Evolutionary conservation across 2,888 invertebrate species (phyloP), one percentile per base, ranked within the genome.

Genomic region (Drosophila pullipes): DNA sequence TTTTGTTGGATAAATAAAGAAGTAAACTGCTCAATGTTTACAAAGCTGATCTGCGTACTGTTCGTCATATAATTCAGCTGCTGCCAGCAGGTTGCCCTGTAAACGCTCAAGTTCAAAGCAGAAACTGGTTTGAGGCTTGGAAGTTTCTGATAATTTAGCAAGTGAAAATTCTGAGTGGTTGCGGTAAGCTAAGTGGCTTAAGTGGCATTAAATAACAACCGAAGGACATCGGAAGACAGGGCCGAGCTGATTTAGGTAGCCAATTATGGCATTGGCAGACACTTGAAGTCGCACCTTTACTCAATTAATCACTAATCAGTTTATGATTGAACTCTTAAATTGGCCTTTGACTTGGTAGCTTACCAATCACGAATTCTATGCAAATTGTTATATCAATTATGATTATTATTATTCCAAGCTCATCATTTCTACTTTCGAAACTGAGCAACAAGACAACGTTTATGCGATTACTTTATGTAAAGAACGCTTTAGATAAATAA

Each of bases 11-110:
- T 9, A 50, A 31, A 58, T n/a, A 44, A 44, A 31, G 5, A 22
- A 44, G 31, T 31, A 39, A 74, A 44, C 31, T 53, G 52, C 57
- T 47, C 30, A 68, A 68, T 63, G n/a, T 59, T 71, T 71, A 33
- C 18, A 50, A 16, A 62, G 55, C 52, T 52, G 33, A n/a, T 41
- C 3, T 10, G 13, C 4, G 18, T 7, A 13, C 11, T 25, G 2
- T 13, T 33, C 9, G 22, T 9, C 5, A n/a, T n/a, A 25, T 22
- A 31, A 13, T 33, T 35, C 11, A n/a, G 25, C 16, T 25, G 47
- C 25, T 9, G 13, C 4, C 47, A 52, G 10, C 39, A 5, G 16
- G 9, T 39, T 60, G 3, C 16, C 5, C 35, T 35, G 31, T 47
- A 22, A 33, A 33, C 2, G 18, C 13, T 16, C 41, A 28, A 35